Evolutionary conservation across 92 coral and sea anemone genomes (phyloP), one percentile per base, ranked within the genome.

Genomic region (Isaurus tuberculatus): DNA sequence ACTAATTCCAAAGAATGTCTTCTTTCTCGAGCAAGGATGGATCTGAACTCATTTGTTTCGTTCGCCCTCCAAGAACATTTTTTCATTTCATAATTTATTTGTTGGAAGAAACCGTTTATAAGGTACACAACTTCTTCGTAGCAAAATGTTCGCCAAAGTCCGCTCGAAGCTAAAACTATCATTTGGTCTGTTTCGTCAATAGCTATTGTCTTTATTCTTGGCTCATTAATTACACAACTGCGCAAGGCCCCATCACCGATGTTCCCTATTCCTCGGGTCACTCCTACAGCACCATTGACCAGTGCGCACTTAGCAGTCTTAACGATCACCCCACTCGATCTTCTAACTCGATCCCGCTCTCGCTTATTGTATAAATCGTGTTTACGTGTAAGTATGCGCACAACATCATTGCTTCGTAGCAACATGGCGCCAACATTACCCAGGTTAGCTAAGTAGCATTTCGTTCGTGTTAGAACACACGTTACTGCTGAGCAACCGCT

Each of bases 401-500:
- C 90, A 31, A 95, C 78, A 67, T 89, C 93, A 83, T 91, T 89
- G 65, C 83, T 92, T 19, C 98, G 92, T 20, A 97, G 37, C 72
- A 97, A 79, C 30, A 94, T 73, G 30, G 95, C 99, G 77, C 93
- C 94, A 65, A 94, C 95, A 68, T 90, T 91, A 42, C 99, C 98
- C 53, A 88, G 93, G 75, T 92, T 90, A n/a, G 98, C 98, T 8
- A 94, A 60, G 64, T 87, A 95, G 70, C 95, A 94, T 87, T 74
- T 84, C 69, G 91, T 88, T 14, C 53, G 81, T 17, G 95, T 85
- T 79, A 95, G 84, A 33, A 95, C 84, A 85, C 98, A 94, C 83
- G 98, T 94, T 79, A 94, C 89, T 19, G 98, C 98, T 23, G 98
- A 95, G 97, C 98, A 95, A 31, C 98, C 98, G 71, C 98, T 95